Conservation (phyloP, 2,113 vertebrate genomes). For the Paraplagusia blochii region DNA sequence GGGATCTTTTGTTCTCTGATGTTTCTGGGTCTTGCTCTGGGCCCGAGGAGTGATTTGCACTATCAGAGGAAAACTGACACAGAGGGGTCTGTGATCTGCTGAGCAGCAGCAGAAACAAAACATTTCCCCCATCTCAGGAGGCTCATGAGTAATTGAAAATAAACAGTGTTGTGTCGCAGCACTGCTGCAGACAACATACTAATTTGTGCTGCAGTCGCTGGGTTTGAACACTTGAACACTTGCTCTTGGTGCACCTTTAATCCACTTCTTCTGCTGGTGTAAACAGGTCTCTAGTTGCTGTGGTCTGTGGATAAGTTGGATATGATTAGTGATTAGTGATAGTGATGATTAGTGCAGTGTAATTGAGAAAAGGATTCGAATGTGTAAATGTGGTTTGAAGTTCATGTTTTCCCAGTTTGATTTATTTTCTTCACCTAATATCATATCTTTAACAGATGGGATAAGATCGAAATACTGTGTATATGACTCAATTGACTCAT, state of each 20-base stretch:
- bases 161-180: conserved; percentile 72
- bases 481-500: too few relatives aligned
- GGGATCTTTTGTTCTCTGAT: conserved; percentile 30
- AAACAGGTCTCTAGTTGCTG: too few relatives aligned
- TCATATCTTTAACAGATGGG: too few relatives aligned
- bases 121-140: conserved; percentile 50
- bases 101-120: conserved; percentile 52
- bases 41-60: conserved; percentile 37
- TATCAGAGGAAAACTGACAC: conserved; percentile 46
- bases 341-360: too few relatives aligned
- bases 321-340: too few relatives aligned
- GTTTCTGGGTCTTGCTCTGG: conserved; percentile 29
- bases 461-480: too few relatives aligned
- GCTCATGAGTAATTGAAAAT: conserved; percentile 72
- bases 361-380: too few relatives aligned
- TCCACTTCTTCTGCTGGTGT: conserved; percentile 11
- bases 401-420: too few relatives aligned
- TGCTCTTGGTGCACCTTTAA: conserved; percentile 22
- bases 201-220: conserved; percentile 62
- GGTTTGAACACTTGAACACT: conserved; percentile 25
- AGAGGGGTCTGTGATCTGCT: conserved; percentile 45
- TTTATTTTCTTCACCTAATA: too few relatives aligned
- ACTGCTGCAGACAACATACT: conserved; percentile 71
- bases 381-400: too few relatives aligned
- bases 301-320: too few relatives aligned